Conservation (phyloP, 64 coral and sea anemone genomes). For the Orbicella faveolata region DNA sequence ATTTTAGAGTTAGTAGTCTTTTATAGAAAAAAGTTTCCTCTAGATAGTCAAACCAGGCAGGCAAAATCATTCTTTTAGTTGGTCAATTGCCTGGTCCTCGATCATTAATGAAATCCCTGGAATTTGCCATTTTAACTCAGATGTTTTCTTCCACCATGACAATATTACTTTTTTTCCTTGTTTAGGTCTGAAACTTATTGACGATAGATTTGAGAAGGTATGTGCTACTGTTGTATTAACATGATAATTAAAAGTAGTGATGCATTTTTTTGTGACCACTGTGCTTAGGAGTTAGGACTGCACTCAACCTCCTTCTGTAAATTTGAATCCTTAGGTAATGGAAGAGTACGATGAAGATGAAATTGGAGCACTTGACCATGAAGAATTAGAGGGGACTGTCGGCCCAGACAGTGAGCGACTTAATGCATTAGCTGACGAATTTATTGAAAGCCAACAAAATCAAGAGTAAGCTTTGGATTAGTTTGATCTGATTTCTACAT, state of each 20-base stretch:
- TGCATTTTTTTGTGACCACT: neutral
- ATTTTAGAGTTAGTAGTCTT: too few relatives aligned
- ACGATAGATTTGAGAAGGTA: constrained; percentile 98
- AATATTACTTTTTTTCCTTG: neutral
- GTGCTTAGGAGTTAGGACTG: neutral
- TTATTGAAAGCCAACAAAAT: constrained; percentile 47
- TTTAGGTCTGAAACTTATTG: constrained; percentile 76
- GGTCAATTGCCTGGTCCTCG: too few relatives aligned
- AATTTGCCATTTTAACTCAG: too few relatives aligned
- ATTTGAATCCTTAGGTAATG: constrained; percentile 64
- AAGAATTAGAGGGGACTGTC: constrained; percentile 70
- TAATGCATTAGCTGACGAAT: constrained; percentile 68
- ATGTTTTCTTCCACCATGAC: too few relatives aligned
- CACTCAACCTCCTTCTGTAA: neutral
- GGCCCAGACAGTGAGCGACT: constrained; percentile 68
- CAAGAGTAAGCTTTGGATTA: constrained; percentile 40
- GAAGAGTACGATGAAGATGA: constrained; percentile 99
- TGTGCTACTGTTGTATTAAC: neutral
- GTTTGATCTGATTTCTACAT: too few relatives aligned
- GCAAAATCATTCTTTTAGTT: too few relatives aligned
- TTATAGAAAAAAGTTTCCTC: too few relatives aligned
- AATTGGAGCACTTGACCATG: constrained; percentile 96
- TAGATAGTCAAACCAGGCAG: too few relatives aligned
- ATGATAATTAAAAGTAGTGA: neutral
- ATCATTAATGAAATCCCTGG: too few relatives aligned